phyloP scores from a whole-genome alignment of 2,113 vertebrate species.

The Ictalurus furcatus region DNA sequence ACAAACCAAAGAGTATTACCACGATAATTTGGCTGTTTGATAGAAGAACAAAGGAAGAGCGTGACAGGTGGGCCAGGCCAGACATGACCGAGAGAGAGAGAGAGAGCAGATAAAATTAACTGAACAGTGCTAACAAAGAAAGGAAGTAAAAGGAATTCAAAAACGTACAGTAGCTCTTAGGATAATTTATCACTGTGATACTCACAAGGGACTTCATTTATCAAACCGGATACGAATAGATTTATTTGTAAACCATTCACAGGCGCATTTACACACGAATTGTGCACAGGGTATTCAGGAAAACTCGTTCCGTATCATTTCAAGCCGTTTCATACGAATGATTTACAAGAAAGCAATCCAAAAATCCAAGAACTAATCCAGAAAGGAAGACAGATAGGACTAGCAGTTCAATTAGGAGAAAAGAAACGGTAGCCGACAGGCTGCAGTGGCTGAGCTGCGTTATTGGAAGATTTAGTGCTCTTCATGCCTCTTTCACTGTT shows the following conservation, averaged over 20 bases:
- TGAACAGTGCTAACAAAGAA: background rate
- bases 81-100: background rate
- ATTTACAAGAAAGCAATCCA: background rate
- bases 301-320: background rate
- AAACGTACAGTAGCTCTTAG: background rate
- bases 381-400: background rate
- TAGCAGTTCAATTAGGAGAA: background rate
- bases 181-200: background rate
- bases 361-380: background rate
- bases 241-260: background rate
- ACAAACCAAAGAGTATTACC: constrained; percentile 30
- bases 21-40: constrained; percentile 44
- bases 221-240: background rate
- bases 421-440: background rate
- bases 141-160: background rate
- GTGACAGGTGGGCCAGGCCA: constrained; percentile 21
- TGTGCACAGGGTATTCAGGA: background rate
- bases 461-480: background rate
- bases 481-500: background rate
- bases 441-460: background rate
- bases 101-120: background rate
- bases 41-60: constrained; percentile 45
- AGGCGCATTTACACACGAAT: background rate
- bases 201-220: background rate
- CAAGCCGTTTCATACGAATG: background rate